A percentile compares a stretch with the other conserved stretches of the same genome.
phyloP scores from a whole-genome alignment of 2,888 invertebrate species.

The Suillia variegata region DNA sequence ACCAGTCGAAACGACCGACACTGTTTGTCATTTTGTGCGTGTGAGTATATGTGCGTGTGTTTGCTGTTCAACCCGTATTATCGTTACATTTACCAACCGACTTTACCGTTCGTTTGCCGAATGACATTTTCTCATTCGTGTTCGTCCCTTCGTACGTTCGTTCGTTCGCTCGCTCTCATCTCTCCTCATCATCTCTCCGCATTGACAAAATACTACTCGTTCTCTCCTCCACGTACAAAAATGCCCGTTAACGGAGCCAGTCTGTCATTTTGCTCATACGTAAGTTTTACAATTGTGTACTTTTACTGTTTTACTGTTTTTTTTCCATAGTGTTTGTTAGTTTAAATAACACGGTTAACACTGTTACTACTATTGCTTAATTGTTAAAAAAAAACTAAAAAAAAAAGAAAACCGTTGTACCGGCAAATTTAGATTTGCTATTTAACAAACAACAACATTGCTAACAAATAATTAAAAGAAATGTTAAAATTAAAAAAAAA shows the following conservation, averaged over 20 bases:
- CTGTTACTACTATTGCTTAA: neutral
- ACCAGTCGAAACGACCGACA: neutral
- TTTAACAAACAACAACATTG: no score
- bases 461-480: no score
- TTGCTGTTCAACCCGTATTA: slow-evolving; percentile 17
- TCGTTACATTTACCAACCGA: slow-evolving; percentile 13
- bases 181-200: slow-evolving; percentile 5
- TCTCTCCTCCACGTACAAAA: neutral
- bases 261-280: slow-evolving; percentile 20
- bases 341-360: neutral
- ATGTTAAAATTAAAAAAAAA: no score
- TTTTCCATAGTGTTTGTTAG: no score
- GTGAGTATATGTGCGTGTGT: slow-evolving; percentile 7
- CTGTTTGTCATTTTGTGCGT: slow-evolving; percentile 4
- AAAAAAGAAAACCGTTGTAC: neutral
- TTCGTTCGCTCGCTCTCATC: neutral
- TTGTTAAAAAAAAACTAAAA: neutral
- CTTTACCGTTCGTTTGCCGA: slow-evolving; percentile 4
- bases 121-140: slow-evolving; percentile 1
- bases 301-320: no score
- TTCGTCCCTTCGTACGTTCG: neutral
- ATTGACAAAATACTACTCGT: no score
- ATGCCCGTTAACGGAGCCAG: slow-evolving; percentile 18
- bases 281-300: slow-evolving; percentile 20
- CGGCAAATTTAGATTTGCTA: neutral